Conservation (phyloP, 1,140 invertebrate species). For the Drosophila suzukii region DNA sequence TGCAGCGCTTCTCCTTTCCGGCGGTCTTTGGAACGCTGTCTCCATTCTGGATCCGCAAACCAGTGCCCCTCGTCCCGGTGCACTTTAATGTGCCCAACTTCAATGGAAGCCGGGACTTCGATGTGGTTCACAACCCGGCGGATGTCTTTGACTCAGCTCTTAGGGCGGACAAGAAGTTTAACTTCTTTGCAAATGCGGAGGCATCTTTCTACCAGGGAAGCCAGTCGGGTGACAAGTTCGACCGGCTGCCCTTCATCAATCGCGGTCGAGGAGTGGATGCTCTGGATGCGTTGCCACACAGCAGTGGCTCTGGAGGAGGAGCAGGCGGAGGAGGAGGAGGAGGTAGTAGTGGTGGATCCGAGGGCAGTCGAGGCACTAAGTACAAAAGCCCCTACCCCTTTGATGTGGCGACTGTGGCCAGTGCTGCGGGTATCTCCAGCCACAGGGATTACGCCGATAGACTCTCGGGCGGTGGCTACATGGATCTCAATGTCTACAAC, state of each 20-base stretch:
- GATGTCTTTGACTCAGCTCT: conserved; percentile 75
- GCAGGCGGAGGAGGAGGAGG: conserved; percentile 12
- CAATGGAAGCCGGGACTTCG: conserved; percentile 72
- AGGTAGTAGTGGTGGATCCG: conserved; percentile 6
- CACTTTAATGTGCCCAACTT: conserved; percentile 84
- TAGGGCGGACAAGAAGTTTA: conserved; percentile 78
- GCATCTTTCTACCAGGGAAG: conserved; percentile 65
- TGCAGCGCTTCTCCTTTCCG: conserved; percentile 84
- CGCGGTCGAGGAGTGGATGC: conserved; percentile 40
- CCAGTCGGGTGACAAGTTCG: conserved; percentile 73
- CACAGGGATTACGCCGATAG: conserved; percentile 20
- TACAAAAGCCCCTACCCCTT: conserved; percentile 76
- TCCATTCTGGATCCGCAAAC: conserved; percentile 85
- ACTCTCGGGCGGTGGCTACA: conserved; percentile 47
- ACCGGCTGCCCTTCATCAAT: conserved; percentile 68
- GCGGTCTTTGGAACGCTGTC: conserved; percentile 83
- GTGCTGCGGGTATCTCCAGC: conserved; percentile 26
- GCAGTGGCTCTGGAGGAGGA: conserved; percentile 15
- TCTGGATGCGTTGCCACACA: conserved; percentile 48
- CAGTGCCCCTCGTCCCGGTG: conserved; percentile 85
- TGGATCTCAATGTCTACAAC: conserved; percentile 63
- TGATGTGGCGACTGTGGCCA: conserved; percentile 49
- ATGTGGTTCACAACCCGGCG: conserved; percentile 72
- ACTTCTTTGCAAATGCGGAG: conserved; percentile 82
- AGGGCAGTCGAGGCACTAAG: conserved; percentile 56